These are phyloP conservation scores for Laticauda colubrina DNA, from an alignment of 2,113 vertebrate genomes.

Conservation along the genomic window DNA sequence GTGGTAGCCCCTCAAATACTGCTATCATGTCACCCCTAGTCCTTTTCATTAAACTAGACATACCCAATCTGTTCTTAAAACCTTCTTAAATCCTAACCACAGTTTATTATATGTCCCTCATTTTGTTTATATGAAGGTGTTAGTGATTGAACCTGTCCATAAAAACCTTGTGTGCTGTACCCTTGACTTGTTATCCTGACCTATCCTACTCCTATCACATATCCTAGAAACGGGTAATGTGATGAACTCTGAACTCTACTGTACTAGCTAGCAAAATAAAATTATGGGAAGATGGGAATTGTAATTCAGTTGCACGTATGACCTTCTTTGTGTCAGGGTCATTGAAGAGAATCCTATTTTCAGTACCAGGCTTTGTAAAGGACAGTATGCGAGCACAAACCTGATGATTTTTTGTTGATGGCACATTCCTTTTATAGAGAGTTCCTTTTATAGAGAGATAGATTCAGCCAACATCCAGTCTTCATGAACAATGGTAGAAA, in stretches of 20 bases:
- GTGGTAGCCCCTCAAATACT: too few relatives aligned
- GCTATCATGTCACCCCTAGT: too few relatives aligned
- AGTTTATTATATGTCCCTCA: background rate
- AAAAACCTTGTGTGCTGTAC: background rate
- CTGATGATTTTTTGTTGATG: background rate
- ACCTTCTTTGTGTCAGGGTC: background rate
- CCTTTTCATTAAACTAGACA: too few relatives aligned
- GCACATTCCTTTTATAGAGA: background rate
- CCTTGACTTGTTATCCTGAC: background rate
- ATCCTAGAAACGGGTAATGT: background rate
- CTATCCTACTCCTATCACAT: background rate
- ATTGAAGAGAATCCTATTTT: background rate
- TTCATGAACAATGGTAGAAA: background rate
- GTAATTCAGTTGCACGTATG: background rate
- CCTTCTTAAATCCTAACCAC: background rate
- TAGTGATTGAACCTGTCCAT: background rate
- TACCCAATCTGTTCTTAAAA: too few relatives aligned
- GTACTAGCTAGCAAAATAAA: background rate
- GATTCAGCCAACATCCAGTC: background rate
- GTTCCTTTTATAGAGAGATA: background rate
- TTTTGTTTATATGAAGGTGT: background rate
- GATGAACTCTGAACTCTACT: background rate
- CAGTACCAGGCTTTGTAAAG: background rate
- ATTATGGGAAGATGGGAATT: background rate
- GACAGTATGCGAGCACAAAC: background rate